These are phyloP conservation scores for Entomyzon cyanotis DNA, from an alignment of 2,113 vertebrate species.

Conservation along the genomic window DNA sequence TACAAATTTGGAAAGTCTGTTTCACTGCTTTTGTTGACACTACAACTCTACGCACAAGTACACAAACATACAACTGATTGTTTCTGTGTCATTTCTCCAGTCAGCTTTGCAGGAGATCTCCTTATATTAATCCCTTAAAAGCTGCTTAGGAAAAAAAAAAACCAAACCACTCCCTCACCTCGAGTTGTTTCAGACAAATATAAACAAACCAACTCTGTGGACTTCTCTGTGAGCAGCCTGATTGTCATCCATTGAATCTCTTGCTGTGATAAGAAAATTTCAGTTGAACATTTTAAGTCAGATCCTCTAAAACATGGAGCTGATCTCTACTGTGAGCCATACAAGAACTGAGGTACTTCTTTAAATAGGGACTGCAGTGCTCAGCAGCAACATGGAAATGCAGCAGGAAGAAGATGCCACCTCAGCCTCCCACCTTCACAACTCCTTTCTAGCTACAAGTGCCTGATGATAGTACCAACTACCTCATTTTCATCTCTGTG, in stretches of 20 bases:
- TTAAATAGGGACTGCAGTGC: not conserved
- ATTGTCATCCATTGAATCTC: not conserved
- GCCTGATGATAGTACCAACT: not conserved
- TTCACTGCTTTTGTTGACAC: not conserved
- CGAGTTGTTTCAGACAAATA: not conserved
- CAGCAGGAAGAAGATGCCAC: not conserved
- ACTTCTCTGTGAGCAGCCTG: not conserved
- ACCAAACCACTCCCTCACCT: not conserved
- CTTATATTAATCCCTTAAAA: not conserved
- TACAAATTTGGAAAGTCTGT: not conserved
- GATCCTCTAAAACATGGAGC: not conserved
- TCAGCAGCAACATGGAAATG: not conserved
- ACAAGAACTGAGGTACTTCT: not conserved
- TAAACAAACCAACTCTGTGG: not conserved
- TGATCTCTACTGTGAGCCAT: not conserved
- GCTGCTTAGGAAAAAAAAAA: not conserved
- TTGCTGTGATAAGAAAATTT: not conserved
- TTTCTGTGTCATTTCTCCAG: not conserved
- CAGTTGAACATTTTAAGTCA: not conserved
- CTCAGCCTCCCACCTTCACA: not conserved
- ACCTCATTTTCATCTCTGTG: conserved; percentile 21
- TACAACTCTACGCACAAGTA: not conserved
- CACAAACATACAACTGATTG: not conserved
- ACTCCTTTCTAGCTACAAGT: not conserved
- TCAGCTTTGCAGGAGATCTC: not conserved